Percentiles rank a stretch among this genome's conserved stretches.
phyloP scores from a whole-genome alignment of 2,797 vertebrate species.

The Choloepus didactylus region DNA sequence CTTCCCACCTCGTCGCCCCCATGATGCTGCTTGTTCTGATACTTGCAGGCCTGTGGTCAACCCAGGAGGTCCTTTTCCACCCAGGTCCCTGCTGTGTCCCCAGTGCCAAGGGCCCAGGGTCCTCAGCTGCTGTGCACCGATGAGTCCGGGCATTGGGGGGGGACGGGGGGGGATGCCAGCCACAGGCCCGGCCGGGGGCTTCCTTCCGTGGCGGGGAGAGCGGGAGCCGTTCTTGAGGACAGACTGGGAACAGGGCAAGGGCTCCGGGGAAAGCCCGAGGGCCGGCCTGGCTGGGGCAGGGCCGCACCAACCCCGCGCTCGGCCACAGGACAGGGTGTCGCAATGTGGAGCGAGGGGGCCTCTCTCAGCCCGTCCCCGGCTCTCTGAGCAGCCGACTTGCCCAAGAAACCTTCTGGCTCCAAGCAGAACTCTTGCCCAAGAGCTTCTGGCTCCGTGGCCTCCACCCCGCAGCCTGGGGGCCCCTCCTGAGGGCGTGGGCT shows the following conservation, averaged over 20 bases:
- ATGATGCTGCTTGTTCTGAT: neutral
- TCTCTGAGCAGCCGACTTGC: neutral
- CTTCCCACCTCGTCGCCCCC: neutral
- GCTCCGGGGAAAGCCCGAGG: too few species aligned
- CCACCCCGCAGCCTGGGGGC: neutral
- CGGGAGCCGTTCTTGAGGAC: too few species aligned
- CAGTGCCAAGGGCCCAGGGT: neutral
- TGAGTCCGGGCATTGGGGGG: rapidly evolving
- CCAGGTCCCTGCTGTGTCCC: neutral
- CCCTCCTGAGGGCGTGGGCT: neutral
- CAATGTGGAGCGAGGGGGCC: neutral
- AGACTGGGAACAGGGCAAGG: too few species aligned
- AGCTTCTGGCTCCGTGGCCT: conserved; percentile 43
- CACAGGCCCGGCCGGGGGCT: neutral
- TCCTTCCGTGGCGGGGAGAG: too few species aligned
- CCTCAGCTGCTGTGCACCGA: neutral
- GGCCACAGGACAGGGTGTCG: neutral
- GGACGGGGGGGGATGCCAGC: rapidly evolving
- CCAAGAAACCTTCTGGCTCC: neutral
- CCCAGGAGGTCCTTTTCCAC: rapidly evolving
- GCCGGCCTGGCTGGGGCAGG: too few species aligned
- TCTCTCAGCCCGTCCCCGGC: neutral
- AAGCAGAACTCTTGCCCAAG: conserved; percentile 49
- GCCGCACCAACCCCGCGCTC: too few species aligned
- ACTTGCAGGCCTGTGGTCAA: rapidly evolving